Base-by-base conservation (phyloP, 2,888 invertebrate genomes). In the Eudasyphora cyanicolor region DNA sequence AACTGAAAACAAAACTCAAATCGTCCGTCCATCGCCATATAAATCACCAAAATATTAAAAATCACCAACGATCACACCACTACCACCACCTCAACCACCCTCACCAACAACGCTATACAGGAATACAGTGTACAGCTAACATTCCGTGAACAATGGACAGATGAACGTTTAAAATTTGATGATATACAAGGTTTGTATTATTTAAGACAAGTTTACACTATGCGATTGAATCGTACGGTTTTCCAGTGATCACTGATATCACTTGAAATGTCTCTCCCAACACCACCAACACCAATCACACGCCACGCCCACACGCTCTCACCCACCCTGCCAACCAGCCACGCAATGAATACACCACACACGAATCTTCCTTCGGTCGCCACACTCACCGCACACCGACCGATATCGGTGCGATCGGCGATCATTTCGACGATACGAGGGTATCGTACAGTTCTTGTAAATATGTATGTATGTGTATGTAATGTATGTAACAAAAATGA, bases 81-180 rank as follows among this genome's bases (percentile, higher is more conserved):
- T 42, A 19, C 24, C 38, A 67, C 67, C 67, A n/a, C n/a, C n/a
- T n/a, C n/a, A n/a, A 49, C 49, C 67, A 67, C 67, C 19, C 21
- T 42, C 67, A 19, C 24, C 38, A 67, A 38, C 67, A 60, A 29
- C 60, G 67, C 67, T 42, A 67, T 83, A 51, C 88, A 98, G 98
- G 98, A 99, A 95, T 99, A 98, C 94, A 98, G 98, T 91, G 98
- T 98, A 89, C 98, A 98, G 93, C 94, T 99, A 91, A 98, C 98
- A 88, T 98, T 99, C 94, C 95, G 98, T 92, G 98, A 99, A 92
- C 97, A 98, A 93, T 99, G 98, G 98, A 93, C 96, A 91, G 98
- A 99, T 92, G 97, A 98, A 92, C 94, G 98, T 89, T 94, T 98
- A 86, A 95, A 95, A 92, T 98, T 97, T 92, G 96, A 97, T 92